phyloP scores from a whole-genome alignment of 2,797 vertebrate genomes.

The Columba guinea region DNA sequence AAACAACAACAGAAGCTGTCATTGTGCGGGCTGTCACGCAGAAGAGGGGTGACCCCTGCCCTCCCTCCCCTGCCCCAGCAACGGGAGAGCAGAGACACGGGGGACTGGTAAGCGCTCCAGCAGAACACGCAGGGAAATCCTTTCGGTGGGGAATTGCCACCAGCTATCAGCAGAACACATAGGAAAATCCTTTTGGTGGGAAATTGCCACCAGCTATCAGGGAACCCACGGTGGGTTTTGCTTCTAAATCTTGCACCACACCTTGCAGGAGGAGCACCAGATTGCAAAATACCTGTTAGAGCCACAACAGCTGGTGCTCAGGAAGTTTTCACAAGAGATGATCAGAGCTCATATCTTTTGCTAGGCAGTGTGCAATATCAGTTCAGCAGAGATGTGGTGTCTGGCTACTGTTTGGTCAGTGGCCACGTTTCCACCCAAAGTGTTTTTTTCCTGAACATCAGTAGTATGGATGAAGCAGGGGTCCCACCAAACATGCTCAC shows the following conservation, averaged over 20 bases:
- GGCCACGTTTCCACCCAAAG: rapidly evolving
- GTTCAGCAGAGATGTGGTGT: background rate
- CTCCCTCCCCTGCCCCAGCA: background rate
- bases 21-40: slow-evolving; percentile 8
- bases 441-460: background rate
- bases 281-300: background rate
- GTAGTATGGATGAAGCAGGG: background rate
- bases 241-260: background rate
- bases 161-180: background rate
- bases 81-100: rapidly evolving
- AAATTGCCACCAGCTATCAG: background rate
- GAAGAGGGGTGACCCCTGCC: background rate
- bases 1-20: background rate
- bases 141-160: background rate
- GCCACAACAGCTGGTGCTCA: background rate
- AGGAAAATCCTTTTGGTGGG: background rate
- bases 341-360: background rate
- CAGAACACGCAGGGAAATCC: background rate
- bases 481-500: rapidly evolving
- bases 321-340: background rate
- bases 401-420: background rate
- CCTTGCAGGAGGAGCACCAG: background rate
- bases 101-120: background rate
- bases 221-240: rapidly evolving
- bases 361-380: rapidly evolving